Percentiles rank a stretch among this genome's conserved stretches.
phyloP scores from a whole-genome alignment of 2,888 invertebrate species.

The Dysmachus trigonus region DNA sequence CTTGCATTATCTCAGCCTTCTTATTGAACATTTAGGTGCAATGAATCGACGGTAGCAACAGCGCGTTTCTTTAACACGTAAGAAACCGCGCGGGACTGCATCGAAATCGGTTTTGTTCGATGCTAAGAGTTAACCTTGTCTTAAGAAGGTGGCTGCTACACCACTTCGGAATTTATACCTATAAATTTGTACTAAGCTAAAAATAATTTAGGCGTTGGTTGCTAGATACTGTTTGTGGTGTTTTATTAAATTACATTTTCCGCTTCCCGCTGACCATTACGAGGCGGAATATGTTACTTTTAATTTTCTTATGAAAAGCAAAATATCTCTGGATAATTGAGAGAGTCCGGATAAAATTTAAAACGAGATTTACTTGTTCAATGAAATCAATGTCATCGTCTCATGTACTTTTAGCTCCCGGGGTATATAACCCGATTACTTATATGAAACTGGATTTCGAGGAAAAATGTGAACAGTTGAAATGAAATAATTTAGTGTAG shows the following conservation, averaged over 20 bases:
- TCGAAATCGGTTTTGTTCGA: background rate
- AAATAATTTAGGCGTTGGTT: background rate
- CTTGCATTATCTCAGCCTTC: background rate
- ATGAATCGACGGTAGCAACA: background rate
- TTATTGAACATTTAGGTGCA: background rate
- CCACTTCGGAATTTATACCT: background rate
- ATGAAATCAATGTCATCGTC: conserved; percentile 21
- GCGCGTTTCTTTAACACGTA: background rate
- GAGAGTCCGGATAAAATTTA: background rate
- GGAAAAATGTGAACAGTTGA: background rate
- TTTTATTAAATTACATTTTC: background rate
- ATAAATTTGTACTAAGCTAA: background rate
- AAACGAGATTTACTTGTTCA: conserved; percentile 14
- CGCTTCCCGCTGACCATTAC: background rate
- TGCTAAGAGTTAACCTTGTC: background rate
- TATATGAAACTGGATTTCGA: background rate
- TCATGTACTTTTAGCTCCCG: background rate
- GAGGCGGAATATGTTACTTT: background rate
- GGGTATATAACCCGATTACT: background rate
- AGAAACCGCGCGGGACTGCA: background rate
- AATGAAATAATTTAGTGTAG: background rate
- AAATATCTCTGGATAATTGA: background rate
- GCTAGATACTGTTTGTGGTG: background rate
- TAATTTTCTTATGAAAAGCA: background rate
- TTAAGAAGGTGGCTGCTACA: background rate